These are phyloP conservation scores for Pangasius djambal DNA, from an alignment of 2,797 vertebrate genomes.

Conservation along the genomic window DNA sequence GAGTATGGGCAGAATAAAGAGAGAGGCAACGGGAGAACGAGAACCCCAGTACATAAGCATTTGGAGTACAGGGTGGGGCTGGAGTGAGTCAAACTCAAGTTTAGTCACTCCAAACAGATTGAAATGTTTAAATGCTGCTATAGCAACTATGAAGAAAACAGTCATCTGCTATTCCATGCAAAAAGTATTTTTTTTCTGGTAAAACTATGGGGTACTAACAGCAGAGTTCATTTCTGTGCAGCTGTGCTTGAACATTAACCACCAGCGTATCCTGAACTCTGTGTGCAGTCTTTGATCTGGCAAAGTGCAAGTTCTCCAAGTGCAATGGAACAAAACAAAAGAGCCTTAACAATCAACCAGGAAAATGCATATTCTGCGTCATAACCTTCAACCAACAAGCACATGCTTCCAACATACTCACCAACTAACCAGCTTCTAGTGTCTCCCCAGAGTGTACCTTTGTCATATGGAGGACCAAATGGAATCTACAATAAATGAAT, in stretches of 20 bases:
- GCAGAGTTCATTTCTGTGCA: constrained; percentile 34
- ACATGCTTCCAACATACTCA: neutral
- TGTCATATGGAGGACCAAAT: neutral
- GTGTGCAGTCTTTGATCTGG: constrained; percentile 61
- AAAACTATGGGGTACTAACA: constrained; percentile 41
- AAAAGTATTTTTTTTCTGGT: constrained; percentile 40
- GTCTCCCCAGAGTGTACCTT: neutral
- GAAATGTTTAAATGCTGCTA: constrained; percentile 77
- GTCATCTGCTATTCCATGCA: constrained; percentile 46
- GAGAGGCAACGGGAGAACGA: neutral
- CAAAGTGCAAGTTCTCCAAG: constrained; percentile 37
- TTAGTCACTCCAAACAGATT: constrained; percentile 71
- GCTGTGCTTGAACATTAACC: constrained; percentile 64
- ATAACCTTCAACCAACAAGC: neutral
- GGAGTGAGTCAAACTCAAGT: constrained; percentile 72
- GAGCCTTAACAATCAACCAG: neutral
- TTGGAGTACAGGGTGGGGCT: constrained; percentile 66
- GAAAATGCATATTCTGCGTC: neutral
- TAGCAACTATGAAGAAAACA: constrained; percentile 72
- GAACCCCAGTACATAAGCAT: constrained; percentile 26
- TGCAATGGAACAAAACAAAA: constrained; percentile 26
- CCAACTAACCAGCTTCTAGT: neutral
- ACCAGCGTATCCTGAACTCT: constrained; percentile 56
- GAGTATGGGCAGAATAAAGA: neutral
- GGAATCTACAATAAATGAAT: neutral